Percentiles rank a stretch among this genome's conserved stretches.
phyloP scores from a whole-genome alignment of 2,797 vertebrate species.

The Phataginus tetradactyla region DNA sequence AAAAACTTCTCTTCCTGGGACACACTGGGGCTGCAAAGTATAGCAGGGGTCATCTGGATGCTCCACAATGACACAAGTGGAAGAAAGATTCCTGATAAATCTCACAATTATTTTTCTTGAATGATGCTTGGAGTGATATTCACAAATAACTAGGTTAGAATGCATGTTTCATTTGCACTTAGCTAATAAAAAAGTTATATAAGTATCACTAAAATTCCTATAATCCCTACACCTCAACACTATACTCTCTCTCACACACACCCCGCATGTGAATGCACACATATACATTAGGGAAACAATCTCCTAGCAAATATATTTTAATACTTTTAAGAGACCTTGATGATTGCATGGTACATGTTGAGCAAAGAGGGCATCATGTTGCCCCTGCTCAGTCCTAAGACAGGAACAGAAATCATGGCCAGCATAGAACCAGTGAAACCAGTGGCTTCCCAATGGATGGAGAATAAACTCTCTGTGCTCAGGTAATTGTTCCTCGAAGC shows the following conservation, averaged over 20 bases:
- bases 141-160: neutral
- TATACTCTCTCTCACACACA: neutral
- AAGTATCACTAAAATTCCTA: neutral
- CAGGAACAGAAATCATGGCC: too few relatives aligned
- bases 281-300: too few relatives aligned
- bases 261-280: neutral
- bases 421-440: neutral
- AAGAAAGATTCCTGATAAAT: neutral
- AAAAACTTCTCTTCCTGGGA: neutral
- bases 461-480: neutral
- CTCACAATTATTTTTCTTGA: neutral
- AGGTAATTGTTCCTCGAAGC: neutral
- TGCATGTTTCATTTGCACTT: neutral
- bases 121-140: neutral
- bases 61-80: neutral
- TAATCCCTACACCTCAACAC: neutral
- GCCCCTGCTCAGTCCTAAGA: neutral
- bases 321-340: neutral
- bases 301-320: too few relatives aligned
- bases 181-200: neutral
- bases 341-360: neutral
- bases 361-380: neutral
- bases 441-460: neutral
- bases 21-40: too few relatives aligned
- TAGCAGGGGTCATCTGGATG: neutral